These are phyloP conservation scores for Ailuropoda melanoleuca DNA, from an alignment of 2,113 vertebrate genomes.

Conservation along the genomic window DNA sequence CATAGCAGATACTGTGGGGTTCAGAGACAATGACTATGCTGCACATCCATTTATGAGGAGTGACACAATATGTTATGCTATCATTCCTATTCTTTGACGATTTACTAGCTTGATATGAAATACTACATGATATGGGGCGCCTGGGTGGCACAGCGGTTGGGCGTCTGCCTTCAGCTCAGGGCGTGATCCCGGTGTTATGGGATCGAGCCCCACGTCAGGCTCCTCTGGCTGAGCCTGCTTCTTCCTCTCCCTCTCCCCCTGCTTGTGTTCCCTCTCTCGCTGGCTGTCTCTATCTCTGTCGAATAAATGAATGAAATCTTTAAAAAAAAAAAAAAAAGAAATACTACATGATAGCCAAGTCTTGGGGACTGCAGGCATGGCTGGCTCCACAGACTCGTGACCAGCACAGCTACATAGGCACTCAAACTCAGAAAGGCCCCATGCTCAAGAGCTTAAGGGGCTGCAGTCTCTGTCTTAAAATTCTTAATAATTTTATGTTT, in stretches of 20 bases:
- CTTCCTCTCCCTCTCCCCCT: too few species aligned
- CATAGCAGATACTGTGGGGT: fast-evolving
- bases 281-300: too few species aligned
- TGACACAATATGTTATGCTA: not conserved
- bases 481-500: not conserved
- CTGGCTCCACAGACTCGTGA: not conserved
- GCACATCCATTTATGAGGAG: not conserved
- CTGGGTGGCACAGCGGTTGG: too few species aligned
- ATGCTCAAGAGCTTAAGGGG: not conserved
- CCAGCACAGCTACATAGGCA: not conserved
- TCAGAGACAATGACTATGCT: not conserved
- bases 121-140: not conserved
- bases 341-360: not conserved
- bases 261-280: too few species aligned
- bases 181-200: too few species aligned
- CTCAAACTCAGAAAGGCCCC: not conserved
- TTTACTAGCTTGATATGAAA: not conserved
- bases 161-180: too few species aligned
- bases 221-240: too few species aligned
- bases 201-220: too few species aligned
- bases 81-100: not conserved
- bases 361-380: not conserved
- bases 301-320: too few species aligned
- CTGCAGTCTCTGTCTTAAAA: not conserved
- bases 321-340: too few species aligned